These are phyloP conservation scores for Heliopora coerulea DNA, from an alignment of 92 coral and sea anemone genomes.

Conservation along the genomic window DNA sequence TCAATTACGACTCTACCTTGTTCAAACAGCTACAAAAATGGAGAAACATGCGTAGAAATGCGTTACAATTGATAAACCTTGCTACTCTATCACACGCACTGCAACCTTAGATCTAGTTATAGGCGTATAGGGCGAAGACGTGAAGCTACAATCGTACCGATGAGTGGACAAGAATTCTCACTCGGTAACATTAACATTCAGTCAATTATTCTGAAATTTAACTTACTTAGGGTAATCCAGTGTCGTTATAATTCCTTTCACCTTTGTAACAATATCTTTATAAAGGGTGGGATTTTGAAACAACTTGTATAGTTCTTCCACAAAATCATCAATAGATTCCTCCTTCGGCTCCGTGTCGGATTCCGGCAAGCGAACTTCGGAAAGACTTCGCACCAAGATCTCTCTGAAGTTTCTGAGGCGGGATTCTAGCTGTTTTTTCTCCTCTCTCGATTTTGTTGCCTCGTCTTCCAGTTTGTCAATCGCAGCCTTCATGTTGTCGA, in stretches of 20 bases:
- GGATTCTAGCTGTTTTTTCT: constrained; percentile 67
- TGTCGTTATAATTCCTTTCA: constrained; percentile 67
- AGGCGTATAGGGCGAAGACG: too few species aligned
- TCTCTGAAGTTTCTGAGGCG: constrained; percentile 82
- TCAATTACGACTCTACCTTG: too few species aligned
- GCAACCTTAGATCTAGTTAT: too few species aligned
- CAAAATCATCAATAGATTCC: constrained; percentile 78
- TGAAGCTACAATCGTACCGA: too few species aligned
- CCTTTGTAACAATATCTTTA: constrained; percentile 66
- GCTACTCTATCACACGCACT: too few species aligned
- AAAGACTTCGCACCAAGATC: constrained; percentile 66
- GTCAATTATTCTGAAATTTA: too few species aligned
- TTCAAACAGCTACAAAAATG: too few species aligned
- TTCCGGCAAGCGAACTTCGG: constrained; percentile 74
- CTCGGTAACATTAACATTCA: too few species aligned
- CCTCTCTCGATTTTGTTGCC: constrained; percentile 78
- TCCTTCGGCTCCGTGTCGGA: constrained; percentile 53
- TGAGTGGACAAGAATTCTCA: too few species aligned
- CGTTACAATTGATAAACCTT: too few species aligned
- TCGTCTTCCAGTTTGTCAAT: constrained; percentile 97
- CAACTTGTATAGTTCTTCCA: constrained; percentile 75
- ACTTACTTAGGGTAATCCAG: constrained; percentile 91
- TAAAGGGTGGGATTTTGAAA: constrained; percentile 77
- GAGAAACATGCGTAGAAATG: too few species aligned
- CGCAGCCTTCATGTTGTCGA: constrained; percentile 98